Evolutionary conservation across 2,113 vertebrate species (phyloP).

Genomic region (Catharus bicknelli): DNA sequence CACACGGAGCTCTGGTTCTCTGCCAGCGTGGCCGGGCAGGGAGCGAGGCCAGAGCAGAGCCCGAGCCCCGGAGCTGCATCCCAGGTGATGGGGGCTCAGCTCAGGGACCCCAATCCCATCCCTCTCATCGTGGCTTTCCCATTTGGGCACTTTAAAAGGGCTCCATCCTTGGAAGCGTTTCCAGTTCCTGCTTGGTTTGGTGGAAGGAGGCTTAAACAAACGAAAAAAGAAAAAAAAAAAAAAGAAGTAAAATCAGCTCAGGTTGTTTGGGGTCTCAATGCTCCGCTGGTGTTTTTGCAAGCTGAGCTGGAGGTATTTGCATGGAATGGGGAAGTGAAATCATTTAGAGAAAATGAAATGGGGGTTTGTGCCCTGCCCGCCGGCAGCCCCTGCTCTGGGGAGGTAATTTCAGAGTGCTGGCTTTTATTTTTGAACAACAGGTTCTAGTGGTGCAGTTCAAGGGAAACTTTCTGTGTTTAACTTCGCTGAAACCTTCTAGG

Average conservation of each 20-base stretch:
- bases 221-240: too few species aligned
- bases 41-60: neutral
- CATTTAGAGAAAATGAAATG: neutral
- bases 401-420: rapidly evolving
- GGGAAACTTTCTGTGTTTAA: neutral
- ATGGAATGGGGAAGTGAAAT: slow-evolving; percentile 58
- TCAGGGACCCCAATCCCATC: neutral
- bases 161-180: neutral
- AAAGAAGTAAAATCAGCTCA: neutral
- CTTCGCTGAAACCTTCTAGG: neutral
- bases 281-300: neutral
- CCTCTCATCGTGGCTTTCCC: neutral
- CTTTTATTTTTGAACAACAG: neutral
- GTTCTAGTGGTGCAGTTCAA: neutral
- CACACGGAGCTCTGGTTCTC: neutral
- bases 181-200: neutral
- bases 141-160: rapidly evolving
- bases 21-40: neutral
- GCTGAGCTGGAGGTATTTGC: neutral
- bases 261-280: neutral
- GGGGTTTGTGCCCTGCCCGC: neutral
- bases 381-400: neutral
- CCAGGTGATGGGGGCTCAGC: neutral
- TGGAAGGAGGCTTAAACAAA: neutral
- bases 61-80: neutral